A percentile compares a stretch with the other conserved stretches of the same genome.
Evolutionary conservation across 1,140 invertebrate species (phyloP).

Genomic region (Diabrotica undecimpunctata): DNA sequence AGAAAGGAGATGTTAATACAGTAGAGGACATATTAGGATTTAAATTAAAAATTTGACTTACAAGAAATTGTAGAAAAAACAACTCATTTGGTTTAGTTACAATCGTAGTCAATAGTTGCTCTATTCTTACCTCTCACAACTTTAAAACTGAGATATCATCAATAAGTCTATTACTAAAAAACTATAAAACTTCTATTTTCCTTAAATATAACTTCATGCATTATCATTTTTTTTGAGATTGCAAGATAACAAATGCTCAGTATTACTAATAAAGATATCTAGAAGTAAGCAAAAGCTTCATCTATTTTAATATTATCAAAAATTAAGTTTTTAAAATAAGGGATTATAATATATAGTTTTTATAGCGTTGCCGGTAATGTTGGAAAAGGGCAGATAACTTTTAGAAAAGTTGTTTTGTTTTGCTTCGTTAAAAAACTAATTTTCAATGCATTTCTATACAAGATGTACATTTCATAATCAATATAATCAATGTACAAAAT

Average conservation of each 20-base stretch:
- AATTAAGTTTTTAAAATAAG: conserved; percentile 22
- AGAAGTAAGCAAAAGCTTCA: conserved; percentile 36
- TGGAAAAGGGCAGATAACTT: conserved; percentile 22
- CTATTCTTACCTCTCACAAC: neutral
- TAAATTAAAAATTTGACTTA: too few relatives aligned
- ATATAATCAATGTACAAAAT: too few relatives aligned
- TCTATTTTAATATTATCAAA: conserved; percentile 25
- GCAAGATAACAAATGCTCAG: conserved; percentile 45
- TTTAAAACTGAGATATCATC: neutral
- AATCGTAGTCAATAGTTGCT: neutral
- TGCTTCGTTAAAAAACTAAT: neutral
- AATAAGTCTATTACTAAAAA: conserved; percentile 21
- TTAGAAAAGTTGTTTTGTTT: neutral
- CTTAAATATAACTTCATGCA: conserved; percentile 36
- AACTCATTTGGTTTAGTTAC: too few relatives aligned
- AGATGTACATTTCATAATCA: too few relatives aligned
- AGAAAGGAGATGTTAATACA: too few relatives aligned
- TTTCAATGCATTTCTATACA: too few relatives aligned
- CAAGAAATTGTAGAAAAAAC: too few relatives aligned
- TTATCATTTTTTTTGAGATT: conserved; percentile 31
- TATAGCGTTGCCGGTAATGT: neutral
- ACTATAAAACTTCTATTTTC: conserved; percentile 29
- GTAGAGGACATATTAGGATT: too few relatives aligned
- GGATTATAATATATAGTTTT: conserved; percentile 7
- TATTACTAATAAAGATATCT: conserved; percentile 28